Evolutionary conservation across 1,140 invertebrate genomes (phyloP).

Genomic region (Chrysoperla carnea): DNA sequence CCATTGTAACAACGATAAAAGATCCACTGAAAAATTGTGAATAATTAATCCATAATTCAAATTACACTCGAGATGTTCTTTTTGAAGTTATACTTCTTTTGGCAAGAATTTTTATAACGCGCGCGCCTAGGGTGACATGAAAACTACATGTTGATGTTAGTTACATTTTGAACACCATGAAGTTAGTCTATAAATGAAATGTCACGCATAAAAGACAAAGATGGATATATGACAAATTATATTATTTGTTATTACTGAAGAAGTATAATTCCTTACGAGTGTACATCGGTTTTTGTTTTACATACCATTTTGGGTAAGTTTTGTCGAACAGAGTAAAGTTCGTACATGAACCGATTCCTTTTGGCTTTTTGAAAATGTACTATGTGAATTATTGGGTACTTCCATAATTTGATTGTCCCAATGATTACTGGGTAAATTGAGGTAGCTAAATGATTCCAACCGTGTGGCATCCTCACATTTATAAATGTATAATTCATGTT

Average conservation of each 20-base stretch:
- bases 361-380: constrained; percentile 53
- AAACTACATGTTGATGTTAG: too few species aligned
- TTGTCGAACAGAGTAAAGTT: constrained; percentile 82
- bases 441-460: constrained; percentile 53
- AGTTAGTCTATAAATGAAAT: too few species aligned
- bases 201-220: too few species aligned
- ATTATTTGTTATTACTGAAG: too few species aligned
- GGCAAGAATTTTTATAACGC: too few species aligned
- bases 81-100: too few species aligned
- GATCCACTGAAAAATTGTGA: constrained; percentile 44
- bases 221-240: too few species aligned
- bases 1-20: constrained; percentile 81
- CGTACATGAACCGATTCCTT: constrained; percentile 72
- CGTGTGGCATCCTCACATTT: constrained; percentile 75
- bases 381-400: constrained; percentile 19
- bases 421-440: constrained; percentile 53
- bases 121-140: too few species aligned
- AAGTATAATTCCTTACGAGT: too few species aligned
- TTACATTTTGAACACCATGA: too few species aligned
- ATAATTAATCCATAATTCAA: constrained; percentile 5
- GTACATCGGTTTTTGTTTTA: too few species aligned
- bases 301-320: constrained; percentile 87
- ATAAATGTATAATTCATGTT: constrained; percentile 79
- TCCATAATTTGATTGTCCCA: constrained; percentile 22
- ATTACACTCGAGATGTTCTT: too few species aligned